Conservation (phyloP, 2,113 vertebrate species). For the Xenotilapia flavipinnis region DNA sequence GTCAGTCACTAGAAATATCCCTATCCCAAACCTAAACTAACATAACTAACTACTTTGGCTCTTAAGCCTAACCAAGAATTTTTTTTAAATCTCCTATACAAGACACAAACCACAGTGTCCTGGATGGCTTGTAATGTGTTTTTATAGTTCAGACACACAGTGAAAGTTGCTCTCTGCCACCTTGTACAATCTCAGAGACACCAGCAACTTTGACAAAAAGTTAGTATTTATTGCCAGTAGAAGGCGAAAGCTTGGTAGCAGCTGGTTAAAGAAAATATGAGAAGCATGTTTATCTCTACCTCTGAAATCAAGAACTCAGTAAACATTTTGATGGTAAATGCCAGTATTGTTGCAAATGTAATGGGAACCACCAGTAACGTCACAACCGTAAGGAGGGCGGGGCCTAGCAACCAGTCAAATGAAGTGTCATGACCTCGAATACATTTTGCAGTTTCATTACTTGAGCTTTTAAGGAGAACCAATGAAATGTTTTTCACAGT, state of each 20-base stretch:
- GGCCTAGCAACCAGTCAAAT: background rate
- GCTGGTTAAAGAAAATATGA: background rate
- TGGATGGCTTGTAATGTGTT: background rate
- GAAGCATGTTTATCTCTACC: background rate
- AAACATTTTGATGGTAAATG: background rate
- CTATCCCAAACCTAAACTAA: background rate
- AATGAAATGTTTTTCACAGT: constrained; percentile 32
- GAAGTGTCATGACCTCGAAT: background rate
- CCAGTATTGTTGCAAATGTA: background rate
- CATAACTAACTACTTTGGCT: background rate
- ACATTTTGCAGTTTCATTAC: background rate
- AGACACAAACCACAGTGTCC: background rate
- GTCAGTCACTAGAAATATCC: background rate
- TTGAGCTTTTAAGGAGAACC: constrained; percentile 41
- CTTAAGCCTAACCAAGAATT: background rate
- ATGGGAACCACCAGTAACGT: background rate
- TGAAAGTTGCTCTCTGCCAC: background rate
- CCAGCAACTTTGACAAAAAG: background rate
- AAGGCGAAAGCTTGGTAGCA: background rate
- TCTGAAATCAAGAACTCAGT: background rate
- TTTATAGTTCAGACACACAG: background rate
- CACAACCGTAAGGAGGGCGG: background rate
- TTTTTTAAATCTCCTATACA: background rate
- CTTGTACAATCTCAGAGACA: background rate
- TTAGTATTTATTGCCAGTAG: background rate